A percentile compares a stretch with the other conserved stretches of the same genome.
Conservation (phyloP, 2,797 vertebrate genomes). For the Tympanoctomys barrerae region DNA sequence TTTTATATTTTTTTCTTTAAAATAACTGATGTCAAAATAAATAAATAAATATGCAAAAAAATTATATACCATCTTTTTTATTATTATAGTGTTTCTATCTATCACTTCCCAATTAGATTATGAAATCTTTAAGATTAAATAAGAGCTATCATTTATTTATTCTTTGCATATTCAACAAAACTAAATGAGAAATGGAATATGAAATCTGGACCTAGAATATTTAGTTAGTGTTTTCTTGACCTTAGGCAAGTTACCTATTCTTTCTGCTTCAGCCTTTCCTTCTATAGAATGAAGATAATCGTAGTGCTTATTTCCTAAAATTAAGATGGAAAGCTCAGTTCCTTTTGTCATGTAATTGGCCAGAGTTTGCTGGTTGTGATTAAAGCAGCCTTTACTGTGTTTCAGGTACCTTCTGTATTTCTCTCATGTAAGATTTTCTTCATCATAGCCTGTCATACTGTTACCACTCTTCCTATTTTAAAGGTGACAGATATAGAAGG, state of each 20-base stretch:
- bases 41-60: too few relatives aligned
- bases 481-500: not conserved
- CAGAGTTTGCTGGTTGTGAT: not conserved
- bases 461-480: not conserved
- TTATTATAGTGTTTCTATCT: not conserved
- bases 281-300: not conserved
- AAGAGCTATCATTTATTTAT: not conserved
- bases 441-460: not conserved
- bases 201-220: not conserved
- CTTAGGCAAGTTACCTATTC: not conserved
- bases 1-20: too few relatives aligned
- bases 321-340: not conserved
- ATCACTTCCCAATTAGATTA: not conserved
- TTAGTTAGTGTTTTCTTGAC: not conserved
- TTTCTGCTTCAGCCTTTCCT: conserved; percentile 28
- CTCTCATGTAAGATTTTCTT: not conserved
- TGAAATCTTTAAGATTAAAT: not conserved
- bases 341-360: not conserved
- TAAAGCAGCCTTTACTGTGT: not conserved
- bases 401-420: not conserved
- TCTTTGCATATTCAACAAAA: conserved; percentile 1
- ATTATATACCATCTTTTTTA: not conserved
- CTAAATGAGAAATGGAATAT: not conserved
- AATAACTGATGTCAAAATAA: too few relatives aligned
- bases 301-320: not conserved